Evolutionary conservation across 2,113 vertebrate genomes (phyloP), one percentile per base, ranked within the genome.

Genomic region (Otolemur garnettii): DNA sequence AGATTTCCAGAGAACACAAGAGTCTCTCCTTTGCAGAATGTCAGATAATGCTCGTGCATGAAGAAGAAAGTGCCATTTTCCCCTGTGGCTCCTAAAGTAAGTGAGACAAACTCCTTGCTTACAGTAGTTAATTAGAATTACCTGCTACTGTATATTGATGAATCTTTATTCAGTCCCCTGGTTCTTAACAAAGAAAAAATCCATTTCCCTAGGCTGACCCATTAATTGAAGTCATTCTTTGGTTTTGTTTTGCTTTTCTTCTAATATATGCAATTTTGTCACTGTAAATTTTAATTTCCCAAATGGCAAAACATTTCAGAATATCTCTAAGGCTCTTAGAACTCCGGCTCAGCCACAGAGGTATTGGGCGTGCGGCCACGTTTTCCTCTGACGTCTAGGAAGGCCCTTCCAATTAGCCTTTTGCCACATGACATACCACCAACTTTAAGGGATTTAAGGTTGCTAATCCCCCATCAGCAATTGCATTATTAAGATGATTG

Each of bases 271-370:
- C 92, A 96, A 96, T 97, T 97, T 95, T 98, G 94, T 97, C 96
- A 97, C 68, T 96, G 96, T 98, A 97, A 96, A 96, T 98, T 97
- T 98, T 97, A 97, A 98, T 98, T 98, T 98, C 97, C 97, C 97
- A 95, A 97, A 92, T 93, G 97, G 90, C 95, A 85, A 92, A 97
- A 96, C 92, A 97, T 95, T 97, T 93, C 78, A 93, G 87, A 93
- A 71, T 90, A 96, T 93, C 93, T 97, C 84, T 78, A 96, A 96
- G 71, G 84, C 28, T 9, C 72, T 86, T 92, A 71, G 66, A 96
- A 96, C 78, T 92, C 50, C 30, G 85, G 66, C 81, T 92, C n/a
- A 92, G 72, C 35, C 83, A 84, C 83, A 69, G 80, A 97, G 95
- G 94, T 57, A 81, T 84, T 94, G 21, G 26, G 45, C 22, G 0